Evolutionary conservation across 2,113 vertebrate species (phyloP).

Genomic region (Oryzias woworae): DNA sequence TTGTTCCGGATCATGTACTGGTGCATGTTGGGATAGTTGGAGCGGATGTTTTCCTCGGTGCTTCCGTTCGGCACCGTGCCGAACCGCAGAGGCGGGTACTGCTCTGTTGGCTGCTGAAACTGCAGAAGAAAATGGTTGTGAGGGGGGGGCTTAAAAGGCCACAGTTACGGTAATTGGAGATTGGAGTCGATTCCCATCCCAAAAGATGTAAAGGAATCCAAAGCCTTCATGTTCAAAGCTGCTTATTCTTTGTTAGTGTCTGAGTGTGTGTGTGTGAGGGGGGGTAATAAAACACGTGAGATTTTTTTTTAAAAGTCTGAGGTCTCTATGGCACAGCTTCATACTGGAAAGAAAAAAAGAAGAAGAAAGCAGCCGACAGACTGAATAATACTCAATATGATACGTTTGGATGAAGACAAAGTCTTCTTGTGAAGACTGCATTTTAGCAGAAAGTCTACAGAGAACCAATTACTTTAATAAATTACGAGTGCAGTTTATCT

Average conservation of each 20-base stretch:
- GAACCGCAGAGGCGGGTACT: conserved; percentile 91
- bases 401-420: too few relatives aligned
- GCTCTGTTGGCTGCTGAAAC: conserved; percentile 91
- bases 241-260: conserved; percentile 1
- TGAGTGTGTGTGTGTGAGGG: conserved; percentile 9
- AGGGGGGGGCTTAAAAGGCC: conserved; percentile 5
- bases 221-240: conserved; percentile 29
- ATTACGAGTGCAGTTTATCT: not conserved
- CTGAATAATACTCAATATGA: too few relatives aligned
- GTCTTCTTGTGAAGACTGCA: too few relatives aligned
- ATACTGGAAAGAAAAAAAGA: not conserved
- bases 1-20: conserved; percentile 92
- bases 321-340: too few relatives aligned
- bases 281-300: conserved; percentile 9
- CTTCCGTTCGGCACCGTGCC: conserved; percentile 92
- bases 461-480: too few relatives aligned
- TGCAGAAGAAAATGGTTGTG: conserved; percentile 44
- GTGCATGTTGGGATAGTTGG: conserved; percentile 94
- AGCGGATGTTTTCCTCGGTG: conserved; percentile 92
- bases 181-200: not conserved
- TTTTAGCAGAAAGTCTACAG: too few relatives aligned
- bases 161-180: not conserved
- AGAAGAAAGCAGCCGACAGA: not conserved
- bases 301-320: too few relatives aligned
- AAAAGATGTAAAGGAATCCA: conserved; percentile 5